These are phyloP conservation scores for Cryptosula pallasiana DNA, from an alignment of 2,888 invertebrate species.

Conservation along the genomic window DNA sequence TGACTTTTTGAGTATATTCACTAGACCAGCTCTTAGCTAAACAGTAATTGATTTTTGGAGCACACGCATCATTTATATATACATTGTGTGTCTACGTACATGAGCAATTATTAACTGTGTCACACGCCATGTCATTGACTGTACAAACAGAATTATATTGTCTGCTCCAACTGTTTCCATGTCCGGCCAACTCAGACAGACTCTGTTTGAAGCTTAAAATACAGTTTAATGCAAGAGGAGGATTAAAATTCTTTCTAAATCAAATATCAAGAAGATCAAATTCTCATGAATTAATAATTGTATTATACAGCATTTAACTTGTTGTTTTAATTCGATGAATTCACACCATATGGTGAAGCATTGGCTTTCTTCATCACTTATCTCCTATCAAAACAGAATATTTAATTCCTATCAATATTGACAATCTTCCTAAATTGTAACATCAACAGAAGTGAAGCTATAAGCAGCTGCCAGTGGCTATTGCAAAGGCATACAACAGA, in stretches of 20 bases:
- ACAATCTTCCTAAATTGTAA: too few relatives aligned
- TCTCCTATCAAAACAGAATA: background rate
- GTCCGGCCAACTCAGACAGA: background rate
- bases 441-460: too few relatives aligned
- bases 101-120: slow-evolving; percentile 5
- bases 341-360: background rate
- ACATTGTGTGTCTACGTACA: background rate
- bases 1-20: too few relatives aligned
- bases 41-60: background rate
- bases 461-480: too few relatives aligned
- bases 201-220: background rate
- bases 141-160: background rate
- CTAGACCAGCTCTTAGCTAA: background rate
- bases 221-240: background rate
- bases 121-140: background rate
- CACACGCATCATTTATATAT: too few relatives aligned
- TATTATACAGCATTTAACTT: background rate
- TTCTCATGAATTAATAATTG: slow-evolving; percentile 10
- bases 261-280: slow-evolving; percentile 7
- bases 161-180: background rate
- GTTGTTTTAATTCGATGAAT: background rate
- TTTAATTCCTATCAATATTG: too few relatives aligned
- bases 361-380: background rate
- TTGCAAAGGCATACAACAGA: too few relatives aligned
- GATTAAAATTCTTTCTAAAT: slow-evolving; percentile 12